Percentiles rank a stretch among this genome's conserved stretches.
Conservation (phyloP, 2,797 vertebrate species). For the Urosaurus nigricauda region DNA sequence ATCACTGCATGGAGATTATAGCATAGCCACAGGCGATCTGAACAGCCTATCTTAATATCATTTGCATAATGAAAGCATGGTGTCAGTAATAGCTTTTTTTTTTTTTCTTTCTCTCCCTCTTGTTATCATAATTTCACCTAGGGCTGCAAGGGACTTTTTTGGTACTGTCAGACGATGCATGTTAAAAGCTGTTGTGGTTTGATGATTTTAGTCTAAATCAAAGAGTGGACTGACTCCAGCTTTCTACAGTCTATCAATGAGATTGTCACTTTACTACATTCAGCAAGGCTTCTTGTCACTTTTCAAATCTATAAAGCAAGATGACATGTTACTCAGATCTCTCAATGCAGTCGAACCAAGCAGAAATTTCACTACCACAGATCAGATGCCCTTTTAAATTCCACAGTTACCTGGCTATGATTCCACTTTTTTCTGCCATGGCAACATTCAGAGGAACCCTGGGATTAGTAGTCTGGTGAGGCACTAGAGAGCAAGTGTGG, state of each 20-base stretch:
- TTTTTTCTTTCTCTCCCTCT: slow-evolving; percentile 85
- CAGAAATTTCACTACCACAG: background rate
- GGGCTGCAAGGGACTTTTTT: slow-evolving; percentile 90
- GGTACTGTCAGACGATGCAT: slow-evolving; percentile 89
- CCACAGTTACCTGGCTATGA: too few species aligned
- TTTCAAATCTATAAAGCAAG: background rate
- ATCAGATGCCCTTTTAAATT: background rate
- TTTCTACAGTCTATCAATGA: background rate
- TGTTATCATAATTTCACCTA: slow-evolving; percentile 99
- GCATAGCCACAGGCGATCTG: slow-evolving; percentile 91
- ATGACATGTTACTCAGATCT: background rate
- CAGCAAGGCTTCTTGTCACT: too few species aligned
- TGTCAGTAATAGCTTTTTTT: slow-evolving; percentile 99
- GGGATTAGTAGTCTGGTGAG: too few species aligned
- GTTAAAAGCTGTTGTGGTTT: slow-evolving; percentile 79
- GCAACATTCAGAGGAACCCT: too few species aligned
- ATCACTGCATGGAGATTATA: slow-evolving; percentile 99
- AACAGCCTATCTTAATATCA: slow-evolving; percentile 97
- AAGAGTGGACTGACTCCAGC: background rate
- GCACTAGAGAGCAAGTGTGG: too few species aligned
- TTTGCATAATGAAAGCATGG: slow-evolving; percentile 99
- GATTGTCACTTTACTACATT: background rate
- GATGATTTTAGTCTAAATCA: slow-evolving; percentile 70
- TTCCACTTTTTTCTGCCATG: too few species aligned
- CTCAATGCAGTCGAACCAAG: background rate